Evolutionary conservation across 2,888 invertebrate species (phyloP).

Genomic region (Ischnura elegans): DNA sequence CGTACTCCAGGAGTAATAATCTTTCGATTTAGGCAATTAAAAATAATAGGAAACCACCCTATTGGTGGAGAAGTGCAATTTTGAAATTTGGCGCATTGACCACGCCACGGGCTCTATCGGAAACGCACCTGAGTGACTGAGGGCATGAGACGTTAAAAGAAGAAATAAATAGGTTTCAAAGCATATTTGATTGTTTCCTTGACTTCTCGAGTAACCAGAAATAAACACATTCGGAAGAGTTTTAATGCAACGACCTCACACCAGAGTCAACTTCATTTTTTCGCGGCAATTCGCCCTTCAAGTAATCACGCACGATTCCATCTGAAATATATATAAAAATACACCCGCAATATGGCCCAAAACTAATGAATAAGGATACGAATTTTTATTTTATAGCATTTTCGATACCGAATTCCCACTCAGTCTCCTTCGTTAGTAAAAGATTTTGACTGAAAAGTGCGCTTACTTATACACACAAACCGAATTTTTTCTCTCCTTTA

Average conservation of each 20-base stretch:
- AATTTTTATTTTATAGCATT: not conserved
- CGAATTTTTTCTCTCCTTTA: not conserved
- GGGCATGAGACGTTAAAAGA: no score
- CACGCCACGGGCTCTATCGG: no score
- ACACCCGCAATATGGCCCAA: not conserved
- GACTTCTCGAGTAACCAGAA: not conserved
- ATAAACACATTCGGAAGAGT: not conserved
- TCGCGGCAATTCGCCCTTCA: not conserved
- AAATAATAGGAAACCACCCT: no score
- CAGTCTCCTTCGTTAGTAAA: no score
- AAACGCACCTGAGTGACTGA: not conserved
- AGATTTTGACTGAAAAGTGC: no score
- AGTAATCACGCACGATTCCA: not conserved
- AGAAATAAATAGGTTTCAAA: no score
- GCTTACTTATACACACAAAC: constrained; percentile 6
- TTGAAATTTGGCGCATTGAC: not conserved
- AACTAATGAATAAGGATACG: no score
- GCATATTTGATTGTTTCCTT: not conserved
- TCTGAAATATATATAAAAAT: no score
- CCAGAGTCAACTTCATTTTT: not conserved
- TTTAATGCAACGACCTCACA: not conserved
- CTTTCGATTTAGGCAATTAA: no score
- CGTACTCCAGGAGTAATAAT: no score
- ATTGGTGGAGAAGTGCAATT: no score
- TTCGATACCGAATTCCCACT: no score